phyloP scores from a whole-genome alignment of 2,797 vertebrate genomes.

The Chelidonichthys spinosus region DNA sequence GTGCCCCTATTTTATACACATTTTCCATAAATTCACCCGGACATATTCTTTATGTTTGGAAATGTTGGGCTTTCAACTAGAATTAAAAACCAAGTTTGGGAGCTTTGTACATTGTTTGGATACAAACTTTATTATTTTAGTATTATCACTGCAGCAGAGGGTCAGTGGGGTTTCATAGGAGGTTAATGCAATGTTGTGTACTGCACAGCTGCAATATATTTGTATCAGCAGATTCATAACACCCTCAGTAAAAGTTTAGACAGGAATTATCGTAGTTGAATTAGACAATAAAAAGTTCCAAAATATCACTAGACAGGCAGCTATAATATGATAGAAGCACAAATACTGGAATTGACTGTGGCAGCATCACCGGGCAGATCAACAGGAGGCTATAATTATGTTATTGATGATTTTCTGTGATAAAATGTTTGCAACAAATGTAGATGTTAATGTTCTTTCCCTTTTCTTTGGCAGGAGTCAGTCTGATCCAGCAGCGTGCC shows the following conservation, averaged over 20 bases:
- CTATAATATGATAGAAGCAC: not conserved
- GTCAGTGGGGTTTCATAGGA: not conserved
- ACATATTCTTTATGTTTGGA: not conserved
- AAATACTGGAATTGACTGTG: not conserved
- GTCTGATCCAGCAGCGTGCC: constrained; percentile 66
- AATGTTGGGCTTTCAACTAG: not conserved
- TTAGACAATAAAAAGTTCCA: not conserved
- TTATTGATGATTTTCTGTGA: too few relatives aligned
- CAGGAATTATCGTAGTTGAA: not conserved
- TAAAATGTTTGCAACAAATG: too few relatives aligned
- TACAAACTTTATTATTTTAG: not conserved
- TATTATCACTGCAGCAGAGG: not conserved
- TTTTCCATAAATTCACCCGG: not conserved
- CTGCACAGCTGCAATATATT: not conserved
- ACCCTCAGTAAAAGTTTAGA: not conserved
- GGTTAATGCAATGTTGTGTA: not conserved
- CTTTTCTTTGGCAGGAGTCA: constrained; percentile 72
- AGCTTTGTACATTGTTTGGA: not conserved
- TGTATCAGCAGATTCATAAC: not conserved
- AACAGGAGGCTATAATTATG: not conserved
- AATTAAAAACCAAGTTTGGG: not conserved
- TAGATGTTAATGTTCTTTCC: not conserved
- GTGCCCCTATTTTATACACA: not conserved
- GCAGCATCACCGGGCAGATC: not conserved
- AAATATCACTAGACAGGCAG: not conserved